These are phyloP conservation scores for Lydus trimaculatus DNA, from an alignment of 2,888 invertebrate genomes.

Conservation along the genomic window DNA sequence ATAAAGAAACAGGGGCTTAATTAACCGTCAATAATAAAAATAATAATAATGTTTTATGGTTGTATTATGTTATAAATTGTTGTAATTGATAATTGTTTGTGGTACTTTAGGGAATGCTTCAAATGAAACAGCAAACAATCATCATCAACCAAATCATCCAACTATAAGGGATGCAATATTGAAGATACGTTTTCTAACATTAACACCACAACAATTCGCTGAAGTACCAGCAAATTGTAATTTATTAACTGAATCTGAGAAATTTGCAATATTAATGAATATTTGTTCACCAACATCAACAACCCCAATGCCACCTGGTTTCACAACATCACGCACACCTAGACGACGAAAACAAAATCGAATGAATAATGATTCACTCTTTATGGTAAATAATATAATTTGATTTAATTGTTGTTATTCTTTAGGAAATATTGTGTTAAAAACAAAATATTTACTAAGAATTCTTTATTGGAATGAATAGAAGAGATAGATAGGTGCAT, in stretches of 20 bases:
- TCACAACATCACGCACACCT: conserved; percentile 66
- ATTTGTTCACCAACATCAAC: conserved; percentile 76
- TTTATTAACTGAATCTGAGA: conserved; percentile 78
- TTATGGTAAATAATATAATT: conserved; percentile 28
- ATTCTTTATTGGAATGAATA: neutral
- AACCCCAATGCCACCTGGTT: conserved; percentile 76
- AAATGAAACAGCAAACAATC: conserved; percentile 32
- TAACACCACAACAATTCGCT: conserved; percentile 83
- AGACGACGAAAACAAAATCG: conserved; percentile 56
- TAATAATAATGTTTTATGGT: neutral
- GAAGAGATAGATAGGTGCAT: neutral
- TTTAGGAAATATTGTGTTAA: too few species aligned
- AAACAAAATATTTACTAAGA: neutral
- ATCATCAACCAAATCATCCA: conserved; percentile 42
- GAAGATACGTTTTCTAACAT: conserved; percentile 80
- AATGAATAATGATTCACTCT: conserved; percentile 20
- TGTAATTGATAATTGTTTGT: neutral
- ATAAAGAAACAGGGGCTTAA: conserved; percentile 13
- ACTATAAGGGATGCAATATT: conserved; percentile 72
- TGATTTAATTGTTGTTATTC: neutral
- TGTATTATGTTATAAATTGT: neutral
- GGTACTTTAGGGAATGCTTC: conserved; percentile 36
- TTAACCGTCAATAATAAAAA: neutral
- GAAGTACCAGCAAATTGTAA: conserved; percentile 80
- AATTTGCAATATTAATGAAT: conserved; percentile 83